Percentiles rank a stretch among this genome's conserved stretches.
These are phyloP conservation scores for Myanophis thanlyinensis DNA, from an alignment of 2,113 vertebrate species.

Conservation along the genomic window DNA sequence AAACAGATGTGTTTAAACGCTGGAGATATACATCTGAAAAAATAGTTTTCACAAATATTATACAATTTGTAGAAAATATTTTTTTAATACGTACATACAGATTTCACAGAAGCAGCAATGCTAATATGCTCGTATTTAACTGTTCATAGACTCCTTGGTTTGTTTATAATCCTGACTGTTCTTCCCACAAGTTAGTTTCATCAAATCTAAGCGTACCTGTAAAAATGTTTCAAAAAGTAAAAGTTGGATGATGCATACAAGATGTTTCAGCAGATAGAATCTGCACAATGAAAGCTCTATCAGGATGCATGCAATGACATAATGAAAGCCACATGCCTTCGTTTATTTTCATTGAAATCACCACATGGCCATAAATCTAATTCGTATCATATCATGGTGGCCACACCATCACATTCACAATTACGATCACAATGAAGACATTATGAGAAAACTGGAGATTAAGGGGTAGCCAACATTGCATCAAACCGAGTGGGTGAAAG, in stretches of 20 bases:
- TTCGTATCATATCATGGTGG: background rate
- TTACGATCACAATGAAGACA: background rate
- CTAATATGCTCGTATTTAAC: background rate
- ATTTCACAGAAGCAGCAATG: background rate
- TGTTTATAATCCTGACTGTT: constrained; percentile 33
- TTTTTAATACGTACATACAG: constrained; percentile 1
- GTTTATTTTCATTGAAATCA: background rate
- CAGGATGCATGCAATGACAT: background rate
- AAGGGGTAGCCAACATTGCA: background rate
- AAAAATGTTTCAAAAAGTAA: constrained; percentile 34
- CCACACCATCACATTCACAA: background rate
- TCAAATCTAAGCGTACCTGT: constrained; percentile 45
- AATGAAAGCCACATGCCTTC: background rate
- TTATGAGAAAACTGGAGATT: background rate
- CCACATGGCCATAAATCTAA: background rate
- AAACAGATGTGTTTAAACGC: background rate
- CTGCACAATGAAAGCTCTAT: background rate
- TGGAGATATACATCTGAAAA: constrained; percentile 1
- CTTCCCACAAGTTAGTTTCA: constrained; percentile 13
- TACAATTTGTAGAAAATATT: constrained; percentile 19
- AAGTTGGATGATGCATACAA: background rate
- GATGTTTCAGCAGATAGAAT: background rate
- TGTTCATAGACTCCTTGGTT: constrained; percentile 1
- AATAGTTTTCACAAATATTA: constrained; percentile 9
- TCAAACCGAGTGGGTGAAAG: background rate